A percentile compares a stretch with the other conserved stretches of the same genome.
These are phyloP conservation scores for Rotaria macrura DNA, from an alignment of 2,888 invertebrate genomes.

Conservation along the genomic window DNA sequence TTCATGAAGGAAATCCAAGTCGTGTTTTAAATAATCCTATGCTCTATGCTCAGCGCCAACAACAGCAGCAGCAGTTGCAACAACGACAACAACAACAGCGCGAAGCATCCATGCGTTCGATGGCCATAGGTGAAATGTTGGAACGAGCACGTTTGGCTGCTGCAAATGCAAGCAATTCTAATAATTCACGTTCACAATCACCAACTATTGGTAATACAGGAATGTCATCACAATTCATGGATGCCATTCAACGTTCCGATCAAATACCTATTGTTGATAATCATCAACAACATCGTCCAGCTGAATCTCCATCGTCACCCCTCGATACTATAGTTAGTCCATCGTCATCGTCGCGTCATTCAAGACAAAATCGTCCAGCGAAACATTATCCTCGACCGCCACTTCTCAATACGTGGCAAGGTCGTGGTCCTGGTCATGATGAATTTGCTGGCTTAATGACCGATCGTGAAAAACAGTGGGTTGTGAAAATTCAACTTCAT, in stretches of 20 bases:
- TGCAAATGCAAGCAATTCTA: not conserved
- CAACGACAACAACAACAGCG: not conserved
- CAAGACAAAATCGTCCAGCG: not conserved
- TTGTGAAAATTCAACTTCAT: conserved; percentile 82
- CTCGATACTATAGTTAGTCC: not conserved
- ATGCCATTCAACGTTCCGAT: conserved; percentile 6
- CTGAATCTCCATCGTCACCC: not conserved
- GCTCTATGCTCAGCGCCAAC: not conserved
- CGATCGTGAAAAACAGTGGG: conserved; percentile 82
- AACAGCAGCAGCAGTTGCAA: not conserved
- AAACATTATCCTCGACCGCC: conserved; percentile 4
- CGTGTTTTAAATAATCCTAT: not conserved
- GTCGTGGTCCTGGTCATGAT: conserved; percentile 36
- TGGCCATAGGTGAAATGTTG: not conserved
- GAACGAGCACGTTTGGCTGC: not conserved
- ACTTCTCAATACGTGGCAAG: conserved; percentile 14
- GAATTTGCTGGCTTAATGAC: conserved; percentile 81
- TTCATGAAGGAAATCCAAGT: not conserved
- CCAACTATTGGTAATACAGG: not conserved
- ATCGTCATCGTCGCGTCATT: not conserved
- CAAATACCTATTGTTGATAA: not conserved
- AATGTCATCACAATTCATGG: not conserved
- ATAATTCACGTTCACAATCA: not conserved
- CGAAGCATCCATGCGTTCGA: not conserved
- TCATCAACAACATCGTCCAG: not conserved